phyloP scores from a whole-genome alignment of 2,888 invertebrate genomes.

The Byasa hedistus region DNA sequence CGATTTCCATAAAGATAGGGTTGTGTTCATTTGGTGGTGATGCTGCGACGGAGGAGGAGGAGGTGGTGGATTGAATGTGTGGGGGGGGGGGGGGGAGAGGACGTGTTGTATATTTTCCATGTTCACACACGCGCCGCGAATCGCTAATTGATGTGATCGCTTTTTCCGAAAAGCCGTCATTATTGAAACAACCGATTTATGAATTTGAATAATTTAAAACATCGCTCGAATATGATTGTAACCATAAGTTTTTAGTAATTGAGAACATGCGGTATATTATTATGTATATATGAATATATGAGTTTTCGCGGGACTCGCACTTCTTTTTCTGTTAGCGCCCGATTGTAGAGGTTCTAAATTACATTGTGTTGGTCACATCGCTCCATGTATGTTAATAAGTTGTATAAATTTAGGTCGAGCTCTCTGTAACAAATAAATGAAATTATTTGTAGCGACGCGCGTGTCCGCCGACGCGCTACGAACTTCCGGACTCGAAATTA shows the following conservation, averaged over 20 bases:
- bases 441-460: slow-evolving; percentile 36
- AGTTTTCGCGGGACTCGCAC: slow-evolving; percentile 46
- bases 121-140: slow-evolving; percentile 10
- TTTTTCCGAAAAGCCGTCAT: slow-evolving; percentile 34
- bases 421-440: slow-evolving; percentile 61
- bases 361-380: slow-evolving; percentile 58
- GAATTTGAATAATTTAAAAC: slow-evolving; percentile 34
- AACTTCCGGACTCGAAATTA: slow-evolving; percentile 40
- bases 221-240: slow-evolving; percentile 33
- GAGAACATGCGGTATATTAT: slow-evolving; percentile 34
- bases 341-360: slow-evolving; percentile 49
- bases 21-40: slow-evolving; percentile 3
- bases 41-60: background rate
- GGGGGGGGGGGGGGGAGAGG: background rate
- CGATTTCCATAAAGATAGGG: slow-evolving; percentile 22
- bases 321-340: slow-evolving; percentile 46
- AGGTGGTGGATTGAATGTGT: background rate
- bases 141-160: slow-evolving; percentile 10
- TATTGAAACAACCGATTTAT: slow-evolving; percentile 32
- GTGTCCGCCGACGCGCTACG: slow-evolving; percentile 38
- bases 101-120: slow-evolving; percentile 17
- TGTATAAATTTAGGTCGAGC: slow-evolving; percentile 70
- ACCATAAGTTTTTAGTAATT: slow-evolving; percentile 31
- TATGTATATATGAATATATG: slow-evolving; percentile 64
- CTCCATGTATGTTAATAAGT: slow-evolving; percentile 65